Evolutionary conservation across 2,888 invertebrate species (phyloP).

Genomic region (Zele albiditarsus): DNA sequence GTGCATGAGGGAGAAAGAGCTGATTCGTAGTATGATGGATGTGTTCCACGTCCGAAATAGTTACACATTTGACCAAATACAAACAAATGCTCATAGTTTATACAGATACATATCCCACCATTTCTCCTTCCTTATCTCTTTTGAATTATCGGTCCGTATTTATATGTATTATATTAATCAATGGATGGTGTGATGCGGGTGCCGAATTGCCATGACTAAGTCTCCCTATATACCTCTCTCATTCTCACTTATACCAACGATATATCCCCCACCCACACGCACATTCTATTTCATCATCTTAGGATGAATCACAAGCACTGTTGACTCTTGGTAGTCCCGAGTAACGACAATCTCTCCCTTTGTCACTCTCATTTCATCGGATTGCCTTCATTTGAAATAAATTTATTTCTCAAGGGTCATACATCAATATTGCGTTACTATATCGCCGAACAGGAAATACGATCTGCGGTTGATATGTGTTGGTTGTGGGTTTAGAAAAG

Average conservation of each 20-base stretch:
- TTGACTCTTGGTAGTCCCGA: not conserved
- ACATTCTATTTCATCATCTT: not conserved
- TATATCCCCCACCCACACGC: not conserved
- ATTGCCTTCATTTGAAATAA: not conserved
- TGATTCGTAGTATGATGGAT: slow-evolving; percentile 61
- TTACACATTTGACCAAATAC: not conserved
- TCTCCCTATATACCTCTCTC: not conserved
- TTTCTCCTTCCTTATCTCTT: not conserved
- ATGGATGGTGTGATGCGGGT: not conserved
- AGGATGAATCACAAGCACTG: not conserved
- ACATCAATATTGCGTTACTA: too few species aligned
- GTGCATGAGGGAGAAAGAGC: slow-evolving; percentile 67
- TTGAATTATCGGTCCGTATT: not conserved
- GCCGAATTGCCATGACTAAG: not conserved
- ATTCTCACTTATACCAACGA: not conserved
- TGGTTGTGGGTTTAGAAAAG: too few species aligned
- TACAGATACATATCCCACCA: not conserved
- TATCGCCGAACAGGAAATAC: too few species aligned
- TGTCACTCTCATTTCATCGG: not conserved
- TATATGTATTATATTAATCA: not conserved
- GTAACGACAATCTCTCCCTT: not conserved
- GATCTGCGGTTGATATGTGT: too few species aligned
- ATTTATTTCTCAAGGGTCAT: too few species aligned
- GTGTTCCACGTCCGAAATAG: slow-evolving; percentile 24
- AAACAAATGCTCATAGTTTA: not conserved